Conservation (phyloP, 92 coral and sea anemone genomes). For the Diadumene lineata region DNA sequence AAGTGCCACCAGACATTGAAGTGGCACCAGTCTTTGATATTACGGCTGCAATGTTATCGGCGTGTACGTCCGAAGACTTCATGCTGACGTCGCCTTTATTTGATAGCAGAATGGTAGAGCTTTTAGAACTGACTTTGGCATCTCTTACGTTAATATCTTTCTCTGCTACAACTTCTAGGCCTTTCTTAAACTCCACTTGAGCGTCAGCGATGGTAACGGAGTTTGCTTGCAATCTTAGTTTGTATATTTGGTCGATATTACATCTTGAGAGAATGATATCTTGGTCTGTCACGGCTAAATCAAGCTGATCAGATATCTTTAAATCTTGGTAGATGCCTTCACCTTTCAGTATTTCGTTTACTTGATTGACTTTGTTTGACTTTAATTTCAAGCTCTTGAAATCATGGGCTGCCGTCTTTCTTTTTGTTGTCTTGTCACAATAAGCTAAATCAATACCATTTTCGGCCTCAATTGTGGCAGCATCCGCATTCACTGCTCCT, state of each 20-base stretch:
- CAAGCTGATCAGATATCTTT: conserved; percentile 58
- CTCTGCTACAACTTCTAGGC: conserved; percentile 49
- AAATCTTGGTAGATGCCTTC: conserved; percentile 58
- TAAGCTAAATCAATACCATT: conserved; percentile 53
- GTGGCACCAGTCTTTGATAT: conserved; percentile 44
- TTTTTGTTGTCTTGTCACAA: conserved; percentile 42
- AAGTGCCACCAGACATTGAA: conserved; percentile 39
- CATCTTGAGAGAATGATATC: conserved; percentile 59
- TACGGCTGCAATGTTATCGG: conserved; percentile 46
- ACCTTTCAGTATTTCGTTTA: conserved; percentile 48
- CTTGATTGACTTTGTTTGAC: conserved; percentile 47
- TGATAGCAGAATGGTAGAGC: conserved; percentile 30
- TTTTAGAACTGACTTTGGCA: conserved; percentile 38
- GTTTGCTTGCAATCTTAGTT: conserved; percentile 43
- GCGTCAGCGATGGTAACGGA: conserved; percentile 49
- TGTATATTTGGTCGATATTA: conserved; percentile 42
- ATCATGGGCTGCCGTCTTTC: conserved; percentile 41
- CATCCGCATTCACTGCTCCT: conserved; percentile 48
- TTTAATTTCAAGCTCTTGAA: conserved; percentile 48
- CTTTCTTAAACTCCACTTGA: conserved; percentile 37
- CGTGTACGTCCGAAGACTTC: conserved; percentile 44
- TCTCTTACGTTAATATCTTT: conserved; percentile 29
- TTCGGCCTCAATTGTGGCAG: conserved; percentile 37
- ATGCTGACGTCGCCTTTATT: conserved; percentile 40
- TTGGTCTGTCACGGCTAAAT: conserved; percentile 57